Evolutionary conservation across 2,113 vertebrate species (phyloP).

Genomic region (Aptenodytes forsteri): DNA sequence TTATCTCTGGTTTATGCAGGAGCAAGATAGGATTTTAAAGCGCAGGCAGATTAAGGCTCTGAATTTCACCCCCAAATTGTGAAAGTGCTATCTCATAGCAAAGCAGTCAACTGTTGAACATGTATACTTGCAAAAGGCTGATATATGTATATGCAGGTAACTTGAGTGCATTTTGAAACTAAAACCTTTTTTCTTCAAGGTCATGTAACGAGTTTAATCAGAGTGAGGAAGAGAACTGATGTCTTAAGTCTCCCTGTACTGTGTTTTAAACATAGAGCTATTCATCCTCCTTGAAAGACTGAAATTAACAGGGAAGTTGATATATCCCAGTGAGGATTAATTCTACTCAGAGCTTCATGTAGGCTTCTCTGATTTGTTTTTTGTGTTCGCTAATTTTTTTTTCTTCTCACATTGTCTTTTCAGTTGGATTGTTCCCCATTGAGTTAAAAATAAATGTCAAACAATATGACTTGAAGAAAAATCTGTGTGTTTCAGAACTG

Average conservation of each 20-base stretch:
- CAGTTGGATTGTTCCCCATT: neutral
- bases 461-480: neutral
- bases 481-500: neutral
- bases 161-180: neutral
- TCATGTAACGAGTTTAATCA: neutral
- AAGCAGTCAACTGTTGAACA: neutral
- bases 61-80: neutral
- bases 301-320: neutral
- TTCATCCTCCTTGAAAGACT: neutral
- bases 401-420: neutral
- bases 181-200: neutral
- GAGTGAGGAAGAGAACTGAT: neutral
- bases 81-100: neutral
- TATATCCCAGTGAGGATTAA: slow-evolving; percentile 17
- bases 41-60: neutral
- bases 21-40: neutral
- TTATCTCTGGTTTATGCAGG: neutral
- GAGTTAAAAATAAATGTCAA: slow-evolving; percentile 28
- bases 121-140: neutral
- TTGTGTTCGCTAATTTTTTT: neutral
- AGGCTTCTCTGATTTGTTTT: neutral
- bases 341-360: neutral
- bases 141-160: neutral
- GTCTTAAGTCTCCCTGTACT: neutral
- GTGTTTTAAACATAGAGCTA: neutral